phyloP scores from a whole-genome alignment of 2,888 invertebrate species.

The Sicus ferrugineus region DNA sequence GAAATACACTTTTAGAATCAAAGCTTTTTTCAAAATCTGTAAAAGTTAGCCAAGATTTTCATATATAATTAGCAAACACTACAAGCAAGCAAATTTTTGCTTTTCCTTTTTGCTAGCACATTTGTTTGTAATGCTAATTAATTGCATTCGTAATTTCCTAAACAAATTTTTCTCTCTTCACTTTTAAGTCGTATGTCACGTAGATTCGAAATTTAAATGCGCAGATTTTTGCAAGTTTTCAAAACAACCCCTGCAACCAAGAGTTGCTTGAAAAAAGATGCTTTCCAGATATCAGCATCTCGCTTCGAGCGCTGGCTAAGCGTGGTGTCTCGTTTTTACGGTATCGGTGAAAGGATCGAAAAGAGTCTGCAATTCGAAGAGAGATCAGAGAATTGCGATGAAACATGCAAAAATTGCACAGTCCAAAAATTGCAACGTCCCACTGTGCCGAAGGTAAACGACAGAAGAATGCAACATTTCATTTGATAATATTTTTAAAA shows the following conservation, averaged over 20 bases:
- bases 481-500: no score
- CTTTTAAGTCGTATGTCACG: neutral
- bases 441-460: neutral
- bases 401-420: neutral
- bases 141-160: no score
- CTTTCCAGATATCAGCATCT: neutral
- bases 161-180: neutral
- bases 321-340: neutral
- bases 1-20: no score
- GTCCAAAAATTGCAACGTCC: no score
- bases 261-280: neutral
- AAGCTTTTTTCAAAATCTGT: no score
- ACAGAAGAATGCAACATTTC: no score
- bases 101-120: neutral
- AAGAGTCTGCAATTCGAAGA: neutral
- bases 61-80: no score
- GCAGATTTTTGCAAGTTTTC: neutral
- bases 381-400: neutral
- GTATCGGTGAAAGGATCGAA: neutral
- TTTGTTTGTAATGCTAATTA: neutral
- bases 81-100: no score
- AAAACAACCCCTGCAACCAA: neutral
- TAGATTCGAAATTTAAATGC: slow-evolving; percentile 7
- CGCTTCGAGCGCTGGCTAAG: neutral
- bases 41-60: no score